Conservation (phyloP, 1,140 invertebrate genomes). For the Trichonephila inaurata region DNA sequence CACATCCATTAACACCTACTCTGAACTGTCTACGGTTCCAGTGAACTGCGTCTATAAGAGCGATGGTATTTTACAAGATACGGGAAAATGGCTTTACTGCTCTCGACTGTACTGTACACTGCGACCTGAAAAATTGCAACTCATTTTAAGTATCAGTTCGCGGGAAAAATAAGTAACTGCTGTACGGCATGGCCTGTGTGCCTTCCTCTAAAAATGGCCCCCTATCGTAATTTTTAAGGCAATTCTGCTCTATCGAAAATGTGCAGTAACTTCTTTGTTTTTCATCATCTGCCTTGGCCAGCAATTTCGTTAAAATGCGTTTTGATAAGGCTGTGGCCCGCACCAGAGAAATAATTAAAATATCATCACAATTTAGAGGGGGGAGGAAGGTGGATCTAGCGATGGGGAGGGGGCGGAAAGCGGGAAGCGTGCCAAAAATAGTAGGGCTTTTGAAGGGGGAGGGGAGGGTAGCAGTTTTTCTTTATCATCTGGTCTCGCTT, state of each 20-base stretch:
- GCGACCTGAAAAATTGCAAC: conserved; percentile 42
- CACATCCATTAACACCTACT: background rate
- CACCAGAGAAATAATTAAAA: conserved; percentile 54
- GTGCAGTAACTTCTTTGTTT: conserved; percentile 50
- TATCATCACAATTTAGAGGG: conserved; percentile 40
- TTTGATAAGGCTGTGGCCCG: conserved; percentile 3
- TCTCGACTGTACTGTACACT: background rate
- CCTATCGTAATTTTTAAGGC: conserved; percentile 45
- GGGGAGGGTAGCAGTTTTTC: background rate
- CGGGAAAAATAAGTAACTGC: conserved; percentile 38
- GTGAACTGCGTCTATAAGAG: background rate
- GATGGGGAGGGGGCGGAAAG: conserved; percentile 5
- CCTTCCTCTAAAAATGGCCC: conserved; percentile 41
- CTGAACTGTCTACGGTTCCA: background rate
- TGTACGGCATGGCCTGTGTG: background rate
- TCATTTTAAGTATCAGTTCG: conserved; percentile 43
- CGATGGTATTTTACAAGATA: conserved; percentile 38
- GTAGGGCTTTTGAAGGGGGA: conserved; percentile 4
- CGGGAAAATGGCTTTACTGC: conserved; percentile 5
- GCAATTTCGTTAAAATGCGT: conserved; percentile 20
- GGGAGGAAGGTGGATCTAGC: background rate
- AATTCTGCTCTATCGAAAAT: conserved; percentile 58
- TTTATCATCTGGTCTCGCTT: conserved; percentile 49
- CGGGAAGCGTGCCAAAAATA: conserved; percentile 62
- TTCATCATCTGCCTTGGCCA: conserved; percentile 7